Evolutionary conservation across 2,888 invertebrate genomes (phyloP).

Genomic region (Acleris emargana): DNA sequence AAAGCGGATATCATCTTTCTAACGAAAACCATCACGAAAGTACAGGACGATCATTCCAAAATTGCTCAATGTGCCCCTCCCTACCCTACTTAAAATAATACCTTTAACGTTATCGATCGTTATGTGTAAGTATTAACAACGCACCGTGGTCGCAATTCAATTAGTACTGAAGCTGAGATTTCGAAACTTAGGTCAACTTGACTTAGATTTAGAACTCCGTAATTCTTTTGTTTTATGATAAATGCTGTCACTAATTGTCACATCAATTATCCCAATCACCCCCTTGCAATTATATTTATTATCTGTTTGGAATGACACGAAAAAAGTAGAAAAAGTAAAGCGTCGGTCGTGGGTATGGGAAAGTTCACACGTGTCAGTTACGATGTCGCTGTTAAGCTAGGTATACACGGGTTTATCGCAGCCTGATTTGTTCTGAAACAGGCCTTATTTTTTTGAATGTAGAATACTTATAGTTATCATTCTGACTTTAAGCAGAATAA

Average conservation of each 20-base stretch:
- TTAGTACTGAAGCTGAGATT: too few species aligned
- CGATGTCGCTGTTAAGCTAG: slow-evolving; percentile 52
- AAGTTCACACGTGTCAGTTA: slow-evolving; percentile 80
- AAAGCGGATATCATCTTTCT: too few species aligned
- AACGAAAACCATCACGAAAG: too few species aligned
- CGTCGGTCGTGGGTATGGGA: slow-evolving; percentile 80
- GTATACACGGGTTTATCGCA: slow-evolving; percentile 33
- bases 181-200: too few species aligned
- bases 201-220: too few species aligned
- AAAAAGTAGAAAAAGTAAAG: slow-evolving; percentile 62
- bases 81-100: too few species aligned
- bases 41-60: too few species aligned
- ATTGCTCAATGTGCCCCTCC: too few species aligned
- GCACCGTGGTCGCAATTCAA: too few species aligned
- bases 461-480: background rate
- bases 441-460: slow-evolving; percentile 8
- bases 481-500: too few species aligned
- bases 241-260: background rate
- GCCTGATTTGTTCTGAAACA: slow-evolving; percentile 10
- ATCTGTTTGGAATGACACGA: slow-evolving; percentile 42
- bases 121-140: too few species aligned
- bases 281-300: slow-evolving; percentile 37
- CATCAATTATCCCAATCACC: slow-evolving; percentile 10
- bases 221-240: background rate
- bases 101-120: too few species aligned